These are phyloP conservation scores for Drosophila maculinotata DNA, from an alignment of 2,888 invertebrate genomes.

Conservation along the genomic window DNA sequence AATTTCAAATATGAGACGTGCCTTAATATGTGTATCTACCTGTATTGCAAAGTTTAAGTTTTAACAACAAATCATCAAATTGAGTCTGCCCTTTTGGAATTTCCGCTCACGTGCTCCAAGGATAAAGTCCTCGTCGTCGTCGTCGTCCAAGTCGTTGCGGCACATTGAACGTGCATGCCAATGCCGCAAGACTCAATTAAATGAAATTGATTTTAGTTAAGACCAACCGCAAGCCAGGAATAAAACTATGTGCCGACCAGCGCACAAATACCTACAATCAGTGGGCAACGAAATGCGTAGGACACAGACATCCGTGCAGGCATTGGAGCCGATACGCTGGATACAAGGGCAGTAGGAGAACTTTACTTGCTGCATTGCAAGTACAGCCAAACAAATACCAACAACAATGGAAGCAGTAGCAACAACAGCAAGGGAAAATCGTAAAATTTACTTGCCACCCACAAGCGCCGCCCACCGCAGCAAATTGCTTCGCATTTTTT, in stretches of 20 bases:
- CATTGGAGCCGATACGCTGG: neutral
- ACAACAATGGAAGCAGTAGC: constrained; percentile 15
- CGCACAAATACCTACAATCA: constrained; percentile 28
- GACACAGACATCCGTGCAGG: neutral
- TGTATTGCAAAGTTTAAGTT: constrained; percentile 17
- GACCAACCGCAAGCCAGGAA: constrained; percentile 39
- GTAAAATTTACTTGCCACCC: constrained; percentile 52
- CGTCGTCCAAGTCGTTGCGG: constrained; percentile 5
- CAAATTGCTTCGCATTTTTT: constrained; percentile 57
- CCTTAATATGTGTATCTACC: constrained; percentile 4
- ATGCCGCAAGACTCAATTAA: constrained; percentile 56
- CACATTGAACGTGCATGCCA: constrained; percentile 52
- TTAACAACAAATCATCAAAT: constrained; percentile 18
- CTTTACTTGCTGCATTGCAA: constrained; percentile 27
- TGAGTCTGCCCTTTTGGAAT: constrained; percentile 22
- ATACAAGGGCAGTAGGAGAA: constrained; percentile 6
- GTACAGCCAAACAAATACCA: constrained; percentile 26
- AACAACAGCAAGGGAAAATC: constrained; percentile 13
- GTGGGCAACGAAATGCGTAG: constrained; percentile 14
- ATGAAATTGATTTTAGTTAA: constrained; percentile 64
- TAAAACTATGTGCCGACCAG: constrained; percentile 53
- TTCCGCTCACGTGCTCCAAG: constrained; percentile 40
- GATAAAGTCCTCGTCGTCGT: constrained; percentile 16
- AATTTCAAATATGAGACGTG: constrained; percentile 12
- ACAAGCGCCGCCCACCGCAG: constrained; percentile 37